Evolutionary conservation across 53 echinoderm and acorn worm genomes (phyloP), one percentile per base, ranked within the genome.

Genomic region (Actinopyga echinites): DNA sequence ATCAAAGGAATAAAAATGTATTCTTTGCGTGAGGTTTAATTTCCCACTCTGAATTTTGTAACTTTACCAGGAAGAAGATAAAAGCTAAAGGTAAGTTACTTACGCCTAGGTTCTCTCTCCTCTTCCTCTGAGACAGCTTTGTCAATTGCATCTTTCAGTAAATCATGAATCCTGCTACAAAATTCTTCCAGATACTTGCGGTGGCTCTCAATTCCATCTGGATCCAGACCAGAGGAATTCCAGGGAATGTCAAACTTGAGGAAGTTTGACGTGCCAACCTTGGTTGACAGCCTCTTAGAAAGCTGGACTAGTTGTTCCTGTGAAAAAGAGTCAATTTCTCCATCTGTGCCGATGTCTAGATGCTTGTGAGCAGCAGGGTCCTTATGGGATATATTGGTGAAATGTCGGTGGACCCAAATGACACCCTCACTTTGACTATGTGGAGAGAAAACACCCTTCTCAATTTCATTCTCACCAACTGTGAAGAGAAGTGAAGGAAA

Each of bases 181-280:
- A 97, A 82, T 37, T 88, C 82, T 43, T 94, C 94, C 55, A 94
- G 29, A 80, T 94, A 97, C 87, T 92, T 85, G 23, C 90, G 80
- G 82, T 97, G 97, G 52, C 80, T 86, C 45, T 90, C 90, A 57
- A 94, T 83, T 8, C 92, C 91, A 35, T 94, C 92, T 0, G 94
- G 97, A 56, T 92, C 94, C 55, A 94, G 55, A 5, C 94, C 96
- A 36, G 92, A 92, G 21, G 90, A 87, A 30, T 90, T 92, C 97
- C 97, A 97, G 17, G 94, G 84, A 68, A 97, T 90, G 64, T 94
- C 94, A 90, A 97, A 97, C 90, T 91, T 94, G 52, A 97, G 68
- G 82, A 93, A 93, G 80, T 92, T 90, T 6, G 90, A 88, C 79
- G 86, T 90, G 61, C 90, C 92, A 17, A 97, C 93, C 89, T 97